These are phyloP conservation scores for Trogon surrucura DNA, from an alignment of 2,113 vertebrate species.

Conservation along the genomic window DNA sequence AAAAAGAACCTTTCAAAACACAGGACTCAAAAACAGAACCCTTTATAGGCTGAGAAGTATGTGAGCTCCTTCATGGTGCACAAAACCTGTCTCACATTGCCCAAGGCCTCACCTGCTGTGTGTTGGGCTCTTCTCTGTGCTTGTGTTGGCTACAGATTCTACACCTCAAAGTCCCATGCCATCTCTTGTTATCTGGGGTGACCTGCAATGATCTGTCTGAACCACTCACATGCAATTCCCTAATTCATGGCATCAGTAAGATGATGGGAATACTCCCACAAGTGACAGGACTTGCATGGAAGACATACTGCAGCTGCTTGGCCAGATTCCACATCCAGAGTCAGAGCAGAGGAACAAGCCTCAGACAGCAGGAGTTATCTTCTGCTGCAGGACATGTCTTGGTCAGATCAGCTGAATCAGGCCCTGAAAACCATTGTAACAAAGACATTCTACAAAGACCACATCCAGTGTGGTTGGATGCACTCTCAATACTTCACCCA, in stretches of 20 bases:
- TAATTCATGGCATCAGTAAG: fast-evolving
- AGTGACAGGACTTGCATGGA: background rate
- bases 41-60: background rate
- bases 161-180: too few relatives aligned
- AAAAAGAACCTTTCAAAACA: background rate
- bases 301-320: fast-evolving
- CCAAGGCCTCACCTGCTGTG: background rate
- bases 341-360: background rate
- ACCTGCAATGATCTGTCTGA: background rate
- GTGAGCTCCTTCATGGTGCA: background rate
- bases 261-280: background rate
- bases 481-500: background rate
- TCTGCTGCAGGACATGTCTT: background rate
- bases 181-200: background rate
- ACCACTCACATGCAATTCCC: fast-evolving
- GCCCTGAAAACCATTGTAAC: background rate
- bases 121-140: background rate
- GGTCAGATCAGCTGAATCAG: background rate
- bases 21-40: background rate
- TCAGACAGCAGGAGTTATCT: background rate
- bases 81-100: background rate
- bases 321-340: background rate
- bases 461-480: background rate
- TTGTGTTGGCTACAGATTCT: background rate
- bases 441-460: background rate